Conservation (phyloP, 1,140 invertebrate species). For the Maniola jurtina region DNA sequence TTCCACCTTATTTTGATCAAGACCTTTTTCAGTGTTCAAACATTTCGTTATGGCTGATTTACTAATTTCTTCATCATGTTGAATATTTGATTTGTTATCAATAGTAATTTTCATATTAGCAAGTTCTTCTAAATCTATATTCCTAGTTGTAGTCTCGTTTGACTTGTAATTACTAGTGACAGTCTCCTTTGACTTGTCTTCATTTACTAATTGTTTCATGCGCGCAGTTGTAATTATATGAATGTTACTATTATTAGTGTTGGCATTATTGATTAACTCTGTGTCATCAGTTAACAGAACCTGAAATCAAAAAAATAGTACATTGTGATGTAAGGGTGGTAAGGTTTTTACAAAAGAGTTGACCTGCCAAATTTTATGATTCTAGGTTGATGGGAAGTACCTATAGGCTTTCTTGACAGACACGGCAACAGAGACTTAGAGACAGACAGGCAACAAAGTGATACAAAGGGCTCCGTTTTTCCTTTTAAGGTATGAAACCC, state of each 20-base stretch:
- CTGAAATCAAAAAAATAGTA: slow-evolving; percentile 36
- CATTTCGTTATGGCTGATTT: neutral
- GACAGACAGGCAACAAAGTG: too few species aligned
- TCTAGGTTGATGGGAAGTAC: too few species aligned
- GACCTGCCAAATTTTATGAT: too few species aligned
- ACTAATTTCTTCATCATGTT: neutral
- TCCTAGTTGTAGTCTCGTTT: neutral
- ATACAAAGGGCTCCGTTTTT: too few species aligned
- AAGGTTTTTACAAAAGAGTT: too few species aligned
- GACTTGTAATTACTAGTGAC: neutral
- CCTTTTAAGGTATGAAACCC: too few species aligned
- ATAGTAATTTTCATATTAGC: slow-evolving; percentile 32
- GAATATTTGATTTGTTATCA: slow-evolving; percentile 11
- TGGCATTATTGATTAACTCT: slow-evolving; percentile 34
- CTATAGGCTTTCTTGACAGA: too few species aligned
- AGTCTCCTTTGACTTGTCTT: slow-evolving; percentile 2
- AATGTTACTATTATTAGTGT: slow-evolving; percentile 16
- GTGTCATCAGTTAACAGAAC: slow-evolving; percentile 44
- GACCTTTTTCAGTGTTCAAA: neutral
- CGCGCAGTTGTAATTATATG: slow-evolving; percentile 41
- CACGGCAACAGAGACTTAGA: too few species aligned
- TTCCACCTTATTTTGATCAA: neutral
- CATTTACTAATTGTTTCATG: slow-evolving; percentile 42
- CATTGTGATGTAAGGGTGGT: neutral
- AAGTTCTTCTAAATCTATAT: neutral